These are phyloP conservation scores for Amblyjoppa fuscipennis DNA, from an alignment of 2,888 invertebrate genomes.

Conservation along the genomic window DNA sequence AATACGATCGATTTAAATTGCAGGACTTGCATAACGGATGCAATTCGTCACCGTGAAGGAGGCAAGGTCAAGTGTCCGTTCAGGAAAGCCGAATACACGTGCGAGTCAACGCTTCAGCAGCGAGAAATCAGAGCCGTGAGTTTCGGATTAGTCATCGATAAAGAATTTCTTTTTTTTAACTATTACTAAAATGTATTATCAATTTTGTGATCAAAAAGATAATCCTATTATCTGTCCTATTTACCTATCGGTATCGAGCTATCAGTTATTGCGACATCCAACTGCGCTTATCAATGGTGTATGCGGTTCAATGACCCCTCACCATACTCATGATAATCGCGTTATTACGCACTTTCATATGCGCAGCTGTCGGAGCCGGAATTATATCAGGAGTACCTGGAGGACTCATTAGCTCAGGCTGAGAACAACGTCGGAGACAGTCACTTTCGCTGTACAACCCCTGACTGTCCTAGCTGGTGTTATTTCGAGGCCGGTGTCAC, in stretches of 20 bases:
- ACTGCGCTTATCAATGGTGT: not conserved
- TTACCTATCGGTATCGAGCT: not conserved
- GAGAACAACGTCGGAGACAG: conserved; percentile 92
- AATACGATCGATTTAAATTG: conserved; percentile 7
- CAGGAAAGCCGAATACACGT: conserved; percentile 91
- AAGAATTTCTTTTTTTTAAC: not conserved
- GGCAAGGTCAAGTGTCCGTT: conserved; percentile 94
- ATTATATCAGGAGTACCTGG: conserved; percentile 92
- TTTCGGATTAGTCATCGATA: conserved; percentile 28
- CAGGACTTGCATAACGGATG: conserved; percentile 89
- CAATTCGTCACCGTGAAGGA: conserved; percentile 92
- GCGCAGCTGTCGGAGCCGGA: conserved; percentile 89
- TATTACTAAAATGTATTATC: conserved; percentile 22
- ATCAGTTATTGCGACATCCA: not conserved
- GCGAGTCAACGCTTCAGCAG: conserved; percentile 92
- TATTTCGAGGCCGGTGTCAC: conserved; percentile 95
- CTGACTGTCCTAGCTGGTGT: conserved; percentile 96
- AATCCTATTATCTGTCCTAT: not conserved
- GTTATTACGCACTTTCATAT: conserved; percentile 48
- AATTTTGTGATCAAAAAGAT: not conserved
- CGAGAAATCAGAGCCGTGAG: conserved; percentile 92
- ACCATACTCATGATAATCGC: conserved; percentile 6
- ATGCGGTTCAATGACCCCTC: conserved; percentile 30
- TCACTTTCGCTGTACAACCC: conserved; percentile 96
- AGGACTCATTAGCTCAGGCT: conserved; percentile 92